phyloP scores from a whole-genome alignment of 2,797 vertebrate species.

The Steatocranus sp. region DNA sequence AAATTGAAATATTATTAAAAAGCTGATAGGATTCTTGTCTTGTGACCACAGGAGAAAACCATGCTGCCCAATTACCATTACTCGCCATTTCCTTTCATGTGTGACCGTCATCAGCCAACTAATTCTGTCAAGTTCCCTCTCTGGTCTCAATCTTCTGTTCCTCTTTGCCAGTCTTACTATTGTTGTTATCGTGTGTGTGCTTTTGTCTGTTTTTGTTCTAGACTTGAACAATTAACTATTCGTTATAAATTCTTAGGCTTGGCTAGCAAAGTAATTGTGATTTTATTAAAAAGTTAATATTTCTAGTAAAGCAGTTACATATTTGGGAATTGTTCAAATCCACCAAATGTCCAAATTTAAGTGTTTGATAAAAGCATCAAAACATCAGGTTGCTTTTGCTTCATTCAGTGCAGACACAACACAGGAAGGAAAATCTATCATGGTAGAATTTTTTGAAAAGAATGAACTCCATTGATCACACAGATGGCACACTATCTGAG shows the following conservation, averaged over 20 bases:
- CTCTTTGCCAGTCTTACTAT: background rate
- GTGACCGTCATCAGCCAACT: background rate
- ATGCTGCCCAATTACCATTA: background rate
- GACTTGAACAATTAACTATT: background rate
- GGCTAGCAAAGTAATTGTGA: background rate
- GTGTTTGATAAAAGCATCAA: constrained; percentile 17
- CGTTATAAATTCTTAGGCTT: background rate
- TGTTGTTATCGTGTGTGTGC: background rate
- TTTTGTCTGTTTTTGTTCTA: background rate
- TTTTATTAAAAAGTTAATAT: background rate
- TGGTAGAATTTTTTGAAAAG: constrained; percentile 52
- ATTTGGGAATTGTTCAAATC: background rate
- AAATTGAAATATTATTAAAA: background rate
- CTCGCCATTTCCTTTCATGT: background rate
- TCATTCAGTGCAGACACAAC: constrained; percentile 4
- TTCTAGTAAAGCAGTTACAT: background rate
- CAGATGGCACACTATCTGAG: constrained; percentile 51
- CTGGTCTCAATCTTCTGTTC: background rate
- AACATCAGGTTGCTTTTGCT: constrained; percentile 14
- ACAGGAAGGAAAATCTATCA: constrained; percentile 47
- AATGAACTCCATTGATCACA: constrained; percentile 67
- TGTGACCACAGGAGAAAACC: background rate
- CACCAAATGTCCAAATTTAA: background rate
- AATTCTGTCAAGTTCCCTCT: background rate
- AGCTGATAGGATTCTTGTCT: background rate